A percentile compares a stretch with the other conserved stretches of the same genome.
Evolutionary conservation across 2,888 invertebrate species (phyloP).

Genomic region (Polia nebulosa): DNA sequence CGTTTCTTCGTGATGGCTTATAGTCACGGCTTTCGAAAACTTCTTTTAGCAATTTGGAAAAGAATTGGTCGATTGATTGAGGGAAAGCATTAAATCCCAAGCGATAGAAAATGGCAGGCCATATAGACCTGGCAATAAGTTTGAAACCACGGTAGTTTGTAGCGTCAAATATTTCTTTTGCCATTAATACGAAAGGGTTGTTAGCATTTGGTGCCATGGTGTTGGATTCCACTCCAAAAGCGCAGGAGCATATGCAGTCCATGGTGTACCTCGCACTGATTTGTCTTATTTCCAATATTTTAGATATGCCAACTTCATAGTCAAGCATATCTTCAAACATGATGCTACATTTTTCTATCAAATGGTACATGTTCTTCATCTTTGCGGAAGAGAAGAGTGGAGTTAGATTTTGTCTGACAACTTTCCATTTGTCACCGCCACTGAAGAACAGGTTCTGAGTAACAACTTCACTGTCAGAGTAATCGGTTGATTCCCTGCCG

Average conservation of each 20-base stretch:
- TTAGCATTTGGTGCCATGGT: conserved; percentile 44
- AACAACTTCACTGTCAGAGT: conserved; percentile 68
- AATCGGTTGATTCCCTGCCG: conserved; percentile 73
- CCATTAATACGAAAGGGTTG: conserved; percentile 72
- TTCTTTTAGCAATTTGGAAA: conserved; percentile 66
- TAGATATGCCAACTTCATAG: conserved; percentile 40
- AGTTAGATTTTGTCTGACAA: conserved; percentile 77
- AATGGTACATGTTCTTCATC: conserved; percentile 80
- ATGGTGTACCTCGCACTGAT: conserved; percentile 73
- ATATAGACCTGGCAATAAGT: conserved; percentile 66
- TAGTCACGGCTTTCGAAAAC: conserved; percentile 71
- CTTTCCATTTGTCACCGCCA: conserved; percentile 78
- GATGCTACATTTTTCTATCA: conserved; percentile 71
- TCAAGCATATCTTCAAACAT: conserved; percentile 70
- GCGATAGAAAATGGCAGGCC: conserved; percentile 77
- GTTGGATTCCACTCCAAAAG: conserved; percentile 66
- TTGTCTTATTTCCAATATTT: conserved; percentile 63
- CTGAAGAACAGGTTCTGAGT: conserved; percentile 74
- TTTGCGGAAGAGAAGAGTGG: conserved; percentile 78
- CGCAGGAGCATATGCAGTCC: conserved; percentile 74
- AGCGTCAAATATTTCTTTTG: conserved; percentile 66
- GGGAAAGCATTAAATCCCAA: conserved; percentile 70
- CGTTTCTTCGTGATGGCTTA: conserved; percentile 71
- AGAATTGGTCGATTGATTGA: conserved; percentile 68
- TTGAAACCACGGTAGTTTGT: conserved; percentile 67